Base-by-base conservation (phyloP, 1,140 invertebrate species). In the Drosophila navojoa region DNA sequence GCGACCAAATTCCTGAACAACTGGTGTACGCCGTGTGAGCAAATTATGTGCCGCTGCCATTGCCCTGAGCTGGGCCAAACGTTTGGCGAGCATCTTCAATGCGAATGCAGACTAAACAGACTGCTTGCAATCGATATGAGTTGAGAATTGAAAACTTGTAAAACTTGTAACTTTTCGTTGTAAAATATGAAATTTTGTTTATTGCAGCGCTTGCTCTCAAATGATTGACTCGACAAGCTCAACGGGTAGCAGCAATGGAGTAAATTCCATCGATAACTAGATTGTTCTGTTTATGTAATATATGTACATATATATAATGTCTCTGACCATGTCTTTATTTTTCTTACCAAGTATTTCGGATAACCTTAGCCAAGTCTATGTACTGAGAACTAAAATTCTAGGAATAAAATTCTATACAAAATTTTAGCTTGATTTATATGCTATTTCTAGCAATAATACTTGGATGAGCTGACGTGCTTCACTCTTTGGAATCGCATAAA, bases 91-190 rank as follows among this genome's bases (percentile, higher is more conserved):
- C 58, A 79, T 71, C 16, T 68, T 53, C 13, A 89, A 16, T 10
- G 60, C 35, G 70, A 77, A 25, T 29, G 29, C 4, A 3, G 15
- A 9, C 4, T 7, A 9, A 9, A 9, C 45, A 45, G 49, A 50
- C 55, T 89, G 4, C 64, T 63, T 68, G 72, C 62, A 79, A 87
- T 87, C 71, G 29, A 55, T 13, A 42, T 22, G 35, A 38, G 45
- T 59, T 32, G 53, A 40, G 19, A 45, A 29, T 47, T 47, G 10
- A 7, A 74, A 63, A 53, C 38, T 22, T 63, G 38, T 38, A 32
- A 55, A 57, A 53, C 47, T 62, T 66, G 19, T n/a, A 53, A 13
- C 13, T 42, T 42, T 16, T 5, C 54, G 47, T 55, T 47, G 64
- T 15, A 27, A 47, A 35, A 49, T 42, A 55, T 27, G 40, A 15